phyloP scores from a whole-genome alignment of 2,888 invertebrate species.

The Loripinus fragilis region DNA sequence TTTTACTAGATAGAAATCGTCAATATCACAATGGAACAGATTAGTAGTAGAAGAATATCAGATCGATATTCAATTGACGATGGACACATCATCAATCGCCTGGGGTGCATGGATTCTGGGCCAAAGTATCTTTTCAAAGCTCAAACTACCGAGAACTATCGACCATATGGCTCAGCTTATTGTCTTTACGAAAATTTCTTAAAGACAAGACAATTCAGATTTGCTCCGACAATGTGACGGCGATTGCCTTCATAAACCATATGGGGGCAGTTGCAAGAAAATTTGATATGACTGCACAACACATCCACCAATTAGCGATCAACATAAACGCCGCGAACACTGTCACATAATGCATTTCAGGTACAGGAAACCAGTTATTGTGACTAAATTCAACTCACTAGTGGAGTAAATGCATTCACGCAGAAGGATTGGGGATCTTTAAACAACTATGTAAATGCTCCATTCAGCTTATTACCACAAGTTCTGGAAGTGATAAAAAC shows the following conservation, averaged over 20 bases:
- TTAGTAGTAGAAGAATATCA: background rate
- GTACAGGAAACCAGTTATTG: background rate
- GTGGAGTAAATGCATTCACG: background rate
- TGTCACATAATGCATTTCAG: background rate
- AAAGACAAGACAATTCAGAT: background rate
- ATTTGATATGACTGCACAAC: background rate
- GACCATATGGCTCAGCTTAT: constrained; percentile 6
- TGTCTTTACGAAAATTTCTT: background rate
- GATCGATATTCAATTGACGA: constrained; percentile 19
- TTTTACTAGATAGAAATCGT: constrained; percentile 19
- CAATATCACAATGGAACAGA: background rate
- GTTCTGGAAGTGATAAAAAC: background rate
- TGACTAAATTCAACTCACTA: background rate
- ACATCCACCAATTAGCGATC: background rate
- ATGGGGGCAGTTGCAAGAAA: background rate
- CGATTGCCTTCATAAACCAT: background rate
- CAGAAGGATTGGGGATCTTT: background rate
- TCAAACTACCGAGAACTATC: constrained; percentile 33
- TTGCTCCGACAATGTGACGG: background rate
- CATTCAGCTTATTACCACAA: background rate
- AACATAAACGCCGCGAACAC: background rate
- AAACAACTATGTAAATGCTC: background rate
- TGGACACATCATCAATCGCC: background rate
- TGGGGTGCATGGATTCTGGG: constrained; percentile 8
- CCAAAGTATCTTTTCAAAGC: background rate